Conservation (phyloP, 2,888 invertebrate genomes). For the Sphecodes monilicornis region DNA sequence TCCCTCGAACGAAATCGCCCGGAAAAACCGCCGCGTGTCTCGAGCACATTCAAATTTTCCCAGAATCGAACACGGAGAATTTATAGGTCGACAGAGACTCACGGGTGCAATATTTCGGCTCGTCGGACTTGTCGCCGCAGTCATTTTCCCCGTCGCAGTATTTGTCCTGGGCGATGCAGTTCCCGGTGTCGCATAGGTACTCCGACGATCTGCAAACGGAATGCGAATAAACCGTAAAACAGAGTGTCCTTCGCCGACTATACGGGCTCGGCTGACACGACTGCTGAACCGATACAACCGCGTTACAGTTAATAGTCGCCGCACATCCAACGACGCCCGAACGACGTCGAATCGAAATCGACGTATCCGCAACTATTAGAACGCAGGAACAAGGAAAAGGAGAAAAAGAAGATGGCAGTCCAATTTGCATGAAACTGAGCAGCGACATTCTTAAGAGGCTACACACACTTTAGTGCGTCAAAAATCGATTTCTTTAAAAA, state of each 20-base stretch:
- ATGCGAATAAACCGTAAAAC: conserved; percentile 27
- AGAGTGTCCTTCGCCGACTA: neutral
- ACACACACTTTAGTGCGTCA: too few relatives aligned
- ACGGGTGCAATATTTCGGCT: conserved; percentile 91
- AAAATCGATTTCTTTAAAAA: too few relatives aligned
- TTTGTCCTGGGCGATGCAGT: conserved; percentile 90
- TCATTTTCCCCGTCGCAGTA: conserved; percentile 92
- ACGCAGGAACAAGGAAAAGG: too few relatives aligned
- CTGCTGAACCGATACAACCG: neutral
- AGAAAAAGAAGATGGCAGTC: too few relatives aligned
- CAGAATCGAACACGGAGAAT: neutral
- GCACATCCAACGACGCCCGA: too few relatives aligned
- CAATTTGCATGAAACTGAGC: too few relatives aligned
- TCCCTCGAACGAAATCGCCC: neutral
- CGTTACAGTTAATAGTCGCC: too few relatives aligned
- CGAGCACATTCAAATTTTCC: neutral
- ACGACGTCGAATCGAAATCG: too few relatives aligned
- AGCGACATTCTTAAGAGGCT: too few relatives aligned
- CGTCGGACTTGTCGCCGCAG: conserved; percentile 92
- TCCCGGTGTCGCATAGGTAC: conserved; percentile 84
- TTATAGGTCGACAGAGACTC: conserved; percentile 85
- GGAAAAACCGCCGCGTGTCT: neutral
- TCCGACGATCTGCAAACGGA: conserved; percentile 85
- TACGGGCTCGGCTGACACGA: neutral
- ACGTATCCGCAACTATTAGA: too few relatives aligned